Evolutionary conservation across 2,797 vertebrate genomes (phyloP), one percentile per base, ranked within the genome.

Genomic region (Myotis myotis): DNA sequence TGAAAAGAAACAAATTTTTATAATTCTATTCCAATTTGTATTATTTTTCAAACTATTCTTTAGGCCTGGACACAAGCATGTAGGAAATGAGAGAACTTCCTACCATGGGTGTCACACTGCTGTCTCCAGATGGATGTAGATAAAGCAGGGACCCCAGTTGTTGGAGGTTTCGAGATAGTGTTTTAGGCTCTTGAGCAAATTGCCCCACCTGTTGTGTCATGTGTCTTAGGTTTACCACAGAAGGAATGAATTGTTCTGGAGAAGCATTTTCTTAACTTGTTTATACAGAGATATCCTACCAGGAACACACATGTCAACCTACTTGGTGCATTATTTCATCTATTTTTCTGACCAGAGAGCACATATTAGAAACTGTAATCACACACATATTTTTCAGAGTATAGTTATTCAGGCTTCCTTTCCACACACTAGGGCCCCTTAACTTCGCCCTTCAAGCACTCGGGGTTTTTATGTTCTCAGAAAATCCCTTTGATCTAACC

Each of bases 281-380:
- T 94, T 81, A 51, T 38, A 64, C 12, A 76, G 30, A 80, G 30
- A 84, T 20, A 85, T 62, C 84, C n/a, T 47, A 55, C 57, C 44
- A 4, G 9, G 72, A 33, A 13, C 16, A 64, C 51, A 28, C 23
- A 64, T 9, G 66, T 5, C 17, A 86, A 86, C 17, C n/a, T 68
- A 53, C 17, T 36, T 83, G 1, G 38, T 49, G 44, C 51, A 57
- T 28, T 47, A 49, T 57, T 85, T 88, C 60, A 28, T 20, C 80
- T 84, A 38, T 91, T 91, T 93, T 96, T 91, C 79, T 71, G 55
- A 78, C 25, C 41, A 85, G 44, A 75, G 11, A 78, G 72, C 41
- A 83, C 16, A 10, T 53, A 23, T 30, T 41, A 90, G 30, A 95
- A 94, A 72, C 30, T 88, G 30, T 75, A 28, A 57, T 53, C 23